Percentiles rank a stretch among this genome's conserved stretches.
Conservation (phyloP, 2,113 vertebrate genomes). For the mouse (Mus musculus) region DNA sequence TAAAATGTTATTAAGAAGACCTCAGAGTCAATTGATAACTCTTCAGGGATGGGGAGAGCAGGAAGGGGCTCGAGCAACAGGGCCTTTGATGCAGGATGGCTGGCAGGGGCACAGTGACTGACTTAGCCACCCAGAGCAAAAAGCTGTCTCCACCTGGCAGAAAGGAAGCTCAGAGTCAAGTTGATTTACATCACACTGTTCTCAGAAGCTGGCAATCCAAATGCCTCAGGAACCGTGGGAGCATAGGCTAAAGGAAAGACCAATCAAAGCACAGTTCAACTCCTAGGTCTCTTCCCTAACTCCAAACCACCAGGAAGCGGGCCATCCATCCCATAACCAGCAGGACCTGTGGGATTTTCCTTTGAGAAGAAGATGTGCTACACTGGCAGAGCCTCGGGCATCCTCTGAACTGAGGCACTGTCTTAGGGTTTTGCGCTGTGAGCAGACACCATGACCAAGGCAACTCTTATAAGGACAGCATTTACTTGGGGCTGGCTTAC, state of each 20-base stretch:
- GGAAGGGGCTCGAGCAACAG: background rate
- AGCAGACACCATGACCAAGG: too few relatives aligned
- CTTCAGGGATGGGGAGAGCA: background rate
- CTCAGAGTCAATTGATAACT: constrained; percentile 41
- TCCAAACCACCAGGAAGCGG: background rate
- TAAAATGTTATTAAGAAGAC: constrained; percentile 54
- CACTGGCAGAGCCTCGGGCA: background rate
- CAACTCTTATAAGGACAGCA: too few relatives aligned
- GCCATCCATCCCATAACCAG: background rate
- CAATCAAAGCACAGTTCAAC: background rate
- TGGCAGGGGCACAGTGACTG: background rate
- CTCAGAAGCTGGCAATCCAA: background rate
- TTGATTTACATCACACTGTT: background rate
- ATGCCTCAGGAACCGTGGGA: background rate
- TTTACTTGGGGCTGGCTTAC: too few relatives aligned
- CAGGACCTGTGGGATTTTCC: background rate
- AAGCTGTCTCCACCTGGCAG: background rate
- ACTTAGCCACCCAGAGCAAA: background rate
- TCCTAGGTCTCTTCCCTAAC: background rate
- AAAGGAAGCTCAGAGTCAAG: background rate
- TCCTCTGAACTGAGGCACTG: too few relatives aligned
- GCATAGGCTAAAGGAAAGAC: background rate
- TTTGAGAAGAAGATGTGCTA: background rate
- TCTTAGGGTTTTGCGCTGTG: too few relatives aligned
- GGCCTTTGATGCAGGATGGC: background rate